A percentile compares a stretch with the other conserved stretches of the same genome.
These are phyloP conservation scores for Phrixothrix hirtus DNA, from an alignment of 2,888 invertebrate genomes.

Conservation along the genomic window DNA sequence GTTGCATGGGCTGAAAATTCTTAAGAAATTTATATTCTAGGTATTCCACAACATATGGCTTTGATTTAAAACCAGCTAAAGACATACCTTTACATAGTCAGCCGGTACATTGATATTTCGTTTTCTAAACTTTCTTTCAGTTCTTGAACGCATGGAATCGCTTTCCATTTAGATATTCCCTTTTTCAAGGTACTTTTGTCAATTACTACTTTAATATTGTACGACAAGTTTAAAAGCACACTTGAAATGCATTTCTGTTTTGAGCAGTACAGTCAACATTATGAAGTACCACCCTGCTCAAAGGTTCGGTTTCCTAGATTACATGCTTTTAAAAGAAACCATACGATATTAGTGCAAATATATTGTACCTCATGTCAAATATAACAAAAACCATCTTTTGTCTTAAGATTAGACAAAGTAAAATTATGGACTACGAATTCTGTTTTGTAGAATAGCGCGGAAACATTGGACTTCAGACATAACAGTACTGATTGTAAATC, in stretches of 20 bases:
- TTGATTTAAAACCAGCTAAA: slow-evolving; percentile 2
- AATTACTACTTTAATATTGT: not conserved
- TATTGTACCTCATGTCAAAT: slow-evolving; percentile 1
- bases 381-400: not conserved
- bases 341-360: not conserved
- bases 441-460: slow-evolving; percentile 6
- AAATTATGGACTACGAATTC: too few relatives aligned
- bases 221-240: not conserved
- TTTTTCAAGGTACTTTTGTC: slow-evolving; percentile 5
- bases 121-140: slow-evolving; percentile 4
- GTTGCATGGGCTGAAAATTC: not conserved
- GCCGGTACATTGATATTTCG: slow-evolving; percentile 3
- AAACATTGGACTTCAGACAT: slow-evolving; percentile 1
- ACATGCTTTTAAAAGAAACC: slow-evolving; percentile 4
- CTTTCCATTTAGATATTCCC: slow-evolving; percentile 6
- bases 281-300: slow-evolving; percentile 4
- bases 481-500: slow-evolving; percentile 3
- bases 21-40: not conserved
- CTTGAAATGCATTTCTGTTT: too few relatives aligned
- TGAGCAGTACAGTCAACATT: too few relatives aligned
- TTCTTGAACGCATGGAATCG: not conserved
- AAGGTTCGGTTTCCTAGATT: not conserved
- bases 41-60: slow-evolving; percentile 4
- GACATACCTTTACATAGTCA: slow-evolving; percentile 3
- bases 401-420: slow-evolving; percentile 1